phyloP scores from a whole-genome alignment of 2,797 vertebrate genomes.

The Rhinatrema bivittatum region DNA sequence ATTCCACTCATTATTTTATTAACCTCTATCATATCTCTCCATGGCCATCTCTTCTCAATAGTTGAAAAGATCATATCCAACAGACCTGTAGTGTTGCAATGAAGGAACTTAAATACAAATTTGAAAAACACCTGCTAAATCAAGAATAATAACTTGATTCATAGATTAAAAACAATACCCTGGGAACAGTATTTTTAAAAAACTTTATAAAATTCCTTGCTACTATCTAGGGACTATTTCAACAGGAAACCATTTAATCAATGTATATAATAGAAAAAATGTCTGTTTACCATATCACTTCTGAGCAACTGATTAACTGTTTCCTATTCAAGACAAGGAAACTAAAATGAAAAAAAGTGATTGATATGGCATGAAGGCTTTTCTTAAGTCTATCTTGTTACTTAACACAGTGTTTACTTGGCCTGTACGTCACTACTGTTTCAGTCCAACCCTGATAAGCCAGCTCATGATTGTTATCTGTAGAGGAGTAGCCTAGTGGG shows the following conservation, averaged over 20 bases:
- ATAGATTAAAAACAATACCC: background rate
- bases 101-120: background rate
- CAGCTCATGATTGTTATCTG: background rate
- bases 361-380: conserved; percentile 15
- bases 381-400: conserved; percentile 6
- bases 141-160: conserved; percentile 1
- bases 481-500: no score
- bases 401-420: conserved; percentile 26
- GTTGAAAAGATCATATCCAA: no score
- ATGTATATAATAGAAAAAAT: background rate
- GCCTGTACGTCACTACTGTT: background rate
- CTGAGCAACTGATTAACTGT: conserved; percentile 30
- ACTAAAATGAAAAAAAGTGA: conserved; percentile 20
- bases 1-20: no score
- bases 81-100: no score
- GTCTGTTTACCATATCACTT: conserved; percentile 10
- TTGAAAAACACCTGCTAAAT: background rate
- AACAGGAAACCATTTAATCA: conserved; percentile 46
- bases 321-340: conserved; percentile 33
- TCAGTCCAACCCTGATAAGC: conserved; percentile 15
- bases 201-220: conserved; percentile 2
- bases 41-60: no score
- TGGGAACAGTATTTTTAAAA: background rate
- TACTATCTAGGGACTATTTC: conserved; percentile 26
- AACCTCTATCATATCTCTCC: no score